Conservation (phyloP, 2,113 vertebrate genomes). For the Sinocyclocheilus grahami region DNA sequence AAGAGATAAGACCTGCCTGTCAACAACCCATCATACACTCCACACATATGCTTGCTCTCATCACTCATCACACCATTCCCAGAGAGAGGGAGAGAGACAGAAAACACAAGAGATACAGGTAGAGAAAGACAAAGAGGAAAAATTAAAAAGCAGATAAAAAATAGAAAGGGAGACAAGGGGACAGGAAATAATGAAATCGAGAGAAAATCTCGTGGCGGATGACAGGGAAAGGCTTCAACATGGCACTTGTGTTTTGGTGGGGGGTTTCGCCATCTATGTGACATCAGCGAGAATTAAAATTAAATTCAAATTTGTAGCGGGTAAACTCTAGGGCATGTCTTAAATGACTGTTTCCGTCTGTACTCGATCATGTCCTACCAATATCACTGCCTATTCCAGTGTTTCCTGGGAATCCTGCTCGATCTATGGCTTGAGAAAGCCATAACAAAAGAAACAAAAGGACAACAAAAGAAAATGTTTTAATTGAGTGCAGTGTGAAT, state of each 20-base stretch:
- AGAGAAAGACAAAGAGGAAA: too few species aligned
- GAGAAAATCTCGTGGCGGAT: not conserved
- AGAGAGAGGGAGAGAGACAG: slow-evolving; percentile 53
- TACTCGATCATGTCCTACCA: not conserved
- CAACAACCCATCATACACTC: slow-evolving; percentile 65
- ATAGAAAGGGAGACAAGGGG: too few species aligned
- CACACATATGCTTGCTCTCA: slow-evolving; percentile 71
- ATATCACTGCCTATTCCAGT: too few species aligned
- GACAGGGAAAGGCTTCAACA: not conserved
- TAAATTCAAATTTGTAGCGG: not conserved
- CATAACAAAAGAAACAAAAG: too few species aligned
- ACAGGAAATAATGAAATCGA: slow-evolving; percentile 2
- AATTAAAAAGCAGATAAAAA: too few species aligned
- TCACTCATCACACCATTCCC: slow-evolving; percentile 65
- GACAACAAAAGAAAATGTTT: not conserved
- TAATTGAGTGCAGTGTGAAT: not conserved
- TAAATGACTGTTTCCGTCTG: not conserved
- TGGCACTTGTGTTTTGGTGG: not conserved
- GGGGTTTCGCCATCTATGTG: not conserved
- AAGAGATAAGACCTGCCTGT: slow-evolving; percentile 75
- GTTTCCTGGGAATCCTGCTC: not conserved
- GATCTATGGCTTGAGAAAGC: not conserved
- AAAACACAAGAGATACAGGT: slow-evolving; percentile 35
- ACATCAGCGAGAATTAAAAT: not conserved
- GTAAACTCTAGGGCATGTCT: not conserved